Conservation (phyloP, 2,797 vertebrate species). For the Varecia variegata region DNA sequence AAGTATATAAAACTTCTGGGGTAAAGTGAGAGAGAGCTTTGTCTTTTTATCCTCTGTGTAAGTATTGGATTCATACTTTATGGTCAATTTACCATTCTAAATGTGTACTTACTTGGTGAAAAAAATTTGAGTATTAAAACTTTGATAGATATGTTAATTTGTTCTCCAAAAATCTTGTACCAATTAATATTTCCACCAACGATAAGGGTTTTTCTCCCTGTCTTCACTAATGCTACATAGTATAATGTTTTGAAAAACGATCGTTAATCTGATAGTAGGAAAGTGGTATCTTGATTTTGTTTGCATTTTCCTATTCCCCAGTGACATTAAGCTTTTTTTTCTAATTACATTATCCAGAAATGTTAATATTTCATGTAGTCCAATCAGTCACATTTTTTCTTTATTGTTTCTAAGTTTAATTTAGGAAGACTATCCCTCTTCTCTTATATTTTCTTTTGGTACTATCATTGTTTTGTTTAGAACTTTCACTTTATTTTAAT, state of each 20-base stretch:
- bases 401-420: neutral
- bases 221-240: neutral
- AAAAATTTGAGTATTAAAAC: neutral
- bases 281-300: neutral
- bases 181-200: neutral
- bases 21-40: neutral
- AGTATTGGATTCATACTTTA: neutral
- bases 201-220: neutral
- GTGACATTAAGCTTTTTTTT: neutral
- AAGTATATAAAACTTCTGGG: neutral
- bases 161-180: neutral
- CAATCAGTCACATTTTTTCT: neutral
- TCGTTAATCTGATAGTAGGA: neutral
- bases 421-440: neutral
- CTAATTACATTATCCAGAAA: neutral
- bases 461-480: neutral
- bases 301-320: neutral
- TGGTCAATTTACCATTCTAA: neutral
- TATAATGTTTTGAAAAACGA: neutral
- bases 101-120: neutral
- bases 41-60: neutral
- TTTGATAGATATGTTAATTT: neutral
- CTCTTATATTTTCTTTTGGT: neutral
- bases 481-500: neutral
- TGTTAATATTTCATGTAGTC: neutral